Base-by-base conservation (phyloP, 2,888 invertebrate species). In the Pheosia tremula region DNA sequence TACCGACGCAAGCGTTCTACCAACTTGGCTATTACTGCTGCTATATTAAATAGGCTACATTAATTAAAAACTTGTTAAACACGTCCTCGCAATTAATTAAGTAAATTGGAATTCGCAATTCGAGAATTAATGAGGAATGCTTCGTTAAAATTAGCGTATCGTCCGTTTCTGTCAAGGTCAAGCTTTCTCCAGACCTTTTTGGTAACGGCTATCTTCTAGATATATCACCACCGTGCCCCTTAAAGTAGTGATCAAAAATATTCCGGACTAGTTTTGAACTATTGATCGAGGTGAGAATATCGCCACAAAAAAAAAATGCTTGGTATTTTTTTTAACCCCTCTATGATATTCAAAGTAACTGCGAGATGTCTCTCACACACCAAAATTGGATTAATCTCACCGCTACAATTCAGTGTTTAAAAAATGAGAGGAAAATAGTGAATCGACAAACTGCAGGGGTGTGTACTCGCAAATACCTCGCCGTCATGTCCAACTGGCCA, bases 401-500 rank as follows among this genome's bases (percentile, higher is more conserved):
- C 4, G 5, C 9, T 4, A 47, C 43, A 9, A n/a, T 47, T 47
- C 47, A 11, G 47, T 47, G 47, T 47, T n/a, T 47, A n/a, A 47
- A 47, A 47, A 11, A 47, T 11, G 47, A 50, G 24, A 24, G 7
- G 8, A 24, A 50, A 50, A 50, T 50, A 50, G 50, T 24, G 8
- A 24, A 8, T 10, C 47, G 47, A 8, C 8, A 3, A 10, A 49
- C 10, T 10, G 52, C 52, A 52, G 53, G 13, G 59, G 38, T 43
- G 47, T n/a, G 11, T 36, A 49, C 45, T 59, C 58, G 57, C 55
- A 65, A 58, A 64, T 64, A 57, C 55, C 57, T 7, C 9, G 52
- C 43, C 50, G 58, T 65, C 62, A 60, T 52, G 36, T 9, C 41
- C 64, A 64, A 50, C 62, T 61, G 64, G 47, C 50, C 49, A 8